phyloP scores from a whole-genome alignment of 2,797 vertebrate genomes.

The Cossypha dichroa region DNA sequence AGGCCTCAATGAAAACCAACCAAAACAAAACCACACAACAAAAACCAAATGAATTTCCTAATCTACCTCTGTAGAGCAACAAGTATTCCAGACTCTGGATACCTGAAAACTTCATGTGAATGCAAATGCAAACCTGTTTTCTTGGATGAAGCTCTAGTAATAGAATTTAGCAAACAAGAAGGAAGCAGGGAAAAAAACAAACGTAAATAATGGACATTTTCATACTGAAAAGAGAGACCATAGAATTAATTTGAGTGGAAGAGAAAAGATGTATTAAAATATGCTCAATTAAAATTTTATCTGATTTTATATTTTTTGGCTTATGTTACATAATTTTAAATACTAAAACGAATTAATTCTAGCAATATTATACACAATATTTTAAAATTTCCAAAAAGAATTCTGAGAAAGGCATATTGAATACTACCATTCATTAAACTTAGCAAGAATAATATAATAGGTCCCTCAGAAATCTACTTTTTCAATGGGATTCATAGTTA shows the following conservation, averaged over 20 bases:
- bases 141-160: not conserved
- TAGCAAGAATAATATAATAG: not conserved
- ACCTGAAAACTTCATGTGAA: not conserved
- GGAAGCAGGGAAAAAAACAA: not conserved
- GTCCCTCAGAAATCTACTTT: not conserved
- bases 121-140: not conserved
- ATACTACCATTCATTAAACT: not conserved
- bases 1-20: not conserved
- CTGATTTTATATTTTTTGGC: not conserved
- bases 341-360: not conserved
- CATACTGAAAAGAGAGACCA: not conserved
- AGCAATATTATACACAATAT: not conserved
- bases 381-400: not conserved
- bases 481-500: not conserved
- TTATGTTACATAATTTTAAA: not conserved
- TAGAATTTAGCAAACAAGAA: constrained; percentile 12
- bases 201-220: not conserved
- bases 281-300: not conserved
- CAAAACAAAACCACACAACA: not conserved
- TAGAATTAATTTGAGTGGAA: not conserved
- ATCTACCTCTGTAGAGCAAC: not conserved
- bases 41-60: not conserved
- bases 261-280: not conserved
- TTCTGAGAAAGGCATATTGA: not conserved
- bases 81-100: not conserved